A percentile compares a stretch with the other conserved stretches of the same genome.
phyloP scores from a whole-genome alignment of 2,888 invertebrate genomes.

The Actias luna region DNA sequence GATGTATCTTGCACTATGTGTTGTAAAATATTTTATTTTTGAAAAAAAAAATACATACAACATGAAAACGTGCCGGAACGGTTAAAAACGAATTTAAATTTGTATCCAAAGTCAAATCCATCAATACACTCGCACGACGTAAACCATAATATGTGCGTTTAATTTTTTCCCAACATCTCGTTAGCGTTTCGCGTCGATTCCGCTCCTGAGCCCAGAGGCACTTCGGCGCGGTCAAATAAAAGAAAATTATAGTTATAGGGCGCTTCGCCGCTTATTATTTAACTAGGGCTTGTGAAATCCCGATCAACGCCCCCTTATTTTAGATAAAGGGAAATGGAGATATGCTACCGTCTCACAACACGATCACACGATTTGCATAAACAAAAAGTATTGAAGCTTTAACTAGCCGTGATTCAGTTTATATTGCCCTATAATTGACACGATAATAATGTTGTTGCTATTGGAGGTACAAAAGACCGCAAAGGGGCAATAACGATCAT shows the following conservation, averaged over 20 bases:
- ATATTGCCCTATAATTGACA: conserved; percentile 75
- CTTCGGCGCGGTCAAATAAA: conserved; percentile 68
- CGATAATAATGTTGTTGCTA: conserved; percentile 76
- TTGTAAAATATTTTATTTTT: not conserved
- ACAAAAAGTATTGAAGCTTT: conserved; percentile 44
- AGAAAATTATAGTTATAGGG: conserved; percentile 76
- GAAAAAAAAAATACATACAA: conserved; percentile 8
- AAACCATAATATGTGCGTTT: conserved; percentile 57
- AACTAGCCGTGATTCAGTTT: conserved; percentile 68
- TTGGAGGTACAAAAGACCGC: conserved; percentile 75
- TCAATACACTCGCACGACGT: conserved; percentile 55
- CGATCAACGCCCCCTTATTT: conserved; percentile 61
- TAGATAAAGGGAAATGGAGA: conserved; percentile 44
- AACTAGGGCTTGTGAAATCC: conserved; percentile 72
- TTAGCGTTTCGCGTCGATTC: conserved; percentile 68
- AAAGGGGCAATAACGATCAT: conserved; percentile 77
- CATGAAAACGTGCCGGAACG: conserved; percentile 35
- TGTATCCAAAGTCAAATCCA: conserved; percentile 48
- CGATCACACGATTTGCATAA: conserved; percentile 49
- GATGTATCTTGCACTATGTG: conserved; percentile 47
- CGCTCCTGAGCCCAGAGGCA: conserved; percentile 54
- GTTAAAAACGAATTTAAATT: conserved; percentile 32
- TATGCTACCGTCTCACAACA: conserved; percentile 37
- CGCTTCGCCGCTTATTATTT: conserved; percentile 74
- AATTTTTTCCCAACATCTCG: conserved; percentile 60